These are phyloP conservation scores for Graphium colonna DNA, from an alignment of 2,888 invertebrate genomes.

Conservation along the genomic window DNA sequence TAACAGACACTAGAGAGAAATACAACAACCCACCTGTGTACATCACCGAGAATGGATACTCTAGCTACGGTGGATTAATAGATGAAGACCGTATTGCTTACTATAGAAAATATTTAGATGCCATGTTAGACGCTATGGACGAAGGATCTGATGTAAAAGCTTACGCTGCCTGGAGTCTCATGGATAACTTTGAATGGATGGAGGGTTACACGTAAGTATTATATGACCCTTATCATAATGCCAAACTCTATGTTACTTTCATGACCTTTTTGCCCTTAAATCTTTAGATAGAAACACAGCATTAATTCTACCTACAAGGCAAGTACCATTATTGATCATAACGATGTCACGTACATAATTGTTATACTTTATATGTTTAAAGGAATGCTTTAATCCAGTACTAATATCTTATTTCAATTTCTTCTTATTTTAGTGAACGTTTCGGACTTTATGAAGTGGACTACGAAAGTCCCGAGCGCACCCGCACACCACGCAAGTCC, in stretches of 20 bases:
- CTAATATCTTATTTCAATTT: no score
- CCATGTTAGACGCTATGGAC: constrained; percentile 61
- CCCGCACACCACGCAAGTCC: no score
- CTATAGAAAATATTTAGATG: constrained; percentile 53
- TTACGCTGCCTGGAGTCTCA: constrained; percentile 82
- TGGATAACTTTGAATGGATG: no score
- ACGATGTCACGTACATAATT: background rate
- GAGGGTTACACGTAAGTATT: constrained; percentile 64
- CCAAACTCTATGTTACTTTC: constrained; percentile 15
- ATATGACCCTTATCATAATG: background rate
- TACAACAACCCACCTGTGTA: constrained; percentile 75
- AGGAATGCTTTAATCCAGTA: no score
- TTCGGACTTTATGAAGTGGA: constrained; percentile 39
- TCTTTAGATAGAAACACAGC: background rate
- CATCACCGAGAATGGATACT: constrained; percentile 79
- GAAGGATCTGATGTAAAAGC: constrained; percentile 64
- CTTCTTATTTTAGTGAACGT: constrained; percentile 31
- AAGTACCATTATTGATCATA: no score
- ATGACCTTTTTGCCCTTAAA: background rate
- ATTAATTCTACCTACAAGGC: no score
- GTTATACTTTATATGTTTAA: no score
- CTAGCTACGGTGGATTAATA: constrained; percentile 40
- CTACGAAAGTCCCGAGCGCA: constrained; percentile 29
- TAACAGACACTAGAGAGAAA: constrained; percentile 64
- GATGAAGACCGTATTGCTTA: constrained; percentile 63